phyloP scores from a whole-genome alignment of 53 echinoderm and acorn worm species.

The Astropecten irregularis region DNA sequence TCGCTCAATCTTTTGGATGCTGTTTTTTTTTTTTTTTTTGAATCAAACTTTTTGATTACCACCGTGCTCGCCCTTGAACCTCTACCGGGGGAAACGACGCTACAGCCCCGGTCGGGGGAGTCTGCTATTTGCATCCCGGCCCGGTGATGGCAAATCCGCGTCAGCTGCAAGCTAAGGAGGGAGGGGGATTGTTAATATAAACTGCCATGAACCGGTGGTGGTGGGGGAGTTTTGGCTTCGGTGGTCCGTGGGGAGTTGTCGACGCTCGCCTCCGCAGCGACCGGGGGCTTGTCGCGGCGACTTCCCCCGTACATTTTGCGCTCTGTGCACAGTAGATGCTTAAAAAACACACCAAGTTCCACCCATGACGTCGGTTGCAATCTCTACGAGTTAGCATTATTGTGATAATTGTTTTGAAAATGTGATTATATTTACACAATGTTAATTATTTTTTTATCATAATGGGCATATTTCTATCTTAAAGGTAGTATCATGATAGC shows the following conservation, averaged over 20 bases:
- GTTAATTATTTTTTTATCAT: too few relatives aligned
- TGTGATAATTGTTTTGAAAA: too few relatives aligned
- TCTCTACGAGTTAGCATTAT: too few relatives aligned
- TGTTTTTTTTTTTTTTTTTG: not conserved
- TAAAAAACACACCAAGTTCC: too few relatives aligned
- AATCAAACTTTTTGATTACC: not conserved
- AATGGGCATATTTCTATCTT: too few relatives aligned
- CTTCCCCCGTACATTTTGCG: not conserved
- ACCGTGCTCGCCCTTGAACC: conserved; percentile 48
- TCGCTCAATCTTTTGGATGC: not conserved
- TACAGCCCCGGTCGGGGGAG: not conserved
- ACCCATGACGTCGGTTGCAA: too few relatives aligned
- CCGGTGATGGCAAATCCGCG: conserved; percentile 31
- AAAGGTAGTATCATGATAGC: too few relatives aligned
- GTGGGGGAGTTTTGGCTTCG: too few relatives aligned
- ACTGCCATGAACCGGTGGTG: not conserved
- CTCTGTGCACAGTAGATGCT: not conserved
- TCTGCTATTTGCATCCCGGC: conserved; percentile 47
- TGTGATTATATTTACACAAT: too few relatives aligned
- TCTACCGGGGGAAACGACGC: conserved; percentile 18
- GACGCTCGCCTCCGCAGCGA: not conserved
- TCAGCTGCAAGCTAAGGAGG: conserved; percentile 20
- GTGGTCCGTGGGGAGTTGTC: conserved; percentile 23
- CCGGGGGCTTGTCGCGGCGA: conserved; percentile 14
- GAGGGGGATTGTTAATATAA: too few relatives aligned